Base-by-base conservation (phyloP, 2,797 vertebrate genomes). In the Malurus leucopterus region DNA sequence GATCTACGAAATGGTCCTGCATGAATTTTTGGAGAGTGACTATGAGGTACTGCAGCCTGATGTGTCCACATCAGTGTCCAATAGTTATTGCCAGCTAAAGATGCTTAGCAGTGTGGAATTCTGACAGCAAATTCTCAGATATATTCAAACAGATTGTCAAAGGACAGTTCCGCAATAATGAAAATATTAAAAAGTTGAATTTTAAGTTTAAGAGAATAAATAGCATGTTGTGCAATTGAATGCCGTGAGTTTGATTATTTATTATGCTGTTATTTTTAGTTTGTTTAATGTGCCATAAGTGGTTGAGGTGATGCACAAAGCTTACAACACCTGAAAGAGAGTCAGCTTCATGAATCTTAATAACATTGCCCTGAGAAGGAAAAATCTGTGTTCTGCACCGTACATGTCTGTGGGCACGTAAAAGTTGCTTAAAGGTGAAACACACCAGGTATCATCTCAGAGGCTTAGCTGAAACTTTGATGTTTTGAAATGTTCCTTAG, bases 1-100 rank as follows among this genome's bases (percentile, higher is more conserved):
- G 84, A 99, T 99, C 96, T 99, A 99, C 47, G 99, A 99, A 98
- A 99, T 99, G 99, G 99, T 99, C 96, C 95, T 99, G 75, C 98
- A 99, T 26, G 99, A 99, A 68, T 99, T 99, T 96, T 97, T 99
- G 94, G 98, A 98, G 97, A 99, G 98, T 47, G 99, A 99, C 96
- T 99, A 99, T 30, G 99, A 99, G 98, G 99, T 99, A 97, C 11
- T 49, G 11, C 24, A 71, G 44, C 86, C 64, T 64, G 7, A 61
- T 4, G 0, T 47, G 18, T 58, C 41, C n/a, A n/a, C 3, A 5
- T 58, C 53, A n/a, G 22, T 43, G 44, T 65, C 61, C 36, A 20
- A 19, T 67, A 57, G 32, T 54, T 68, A 8, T 20, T 59, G 53
- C 34, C 29, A 89, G 44, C 30, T 41, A 73, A 73, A 84, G 50